Percentiles rank a stretch among this genome's conserved stretches.
Evolutionary conservation across 2,888 invertebrate genomes (phyloP).

Genomic region (Cephalotes varians): DNA sequence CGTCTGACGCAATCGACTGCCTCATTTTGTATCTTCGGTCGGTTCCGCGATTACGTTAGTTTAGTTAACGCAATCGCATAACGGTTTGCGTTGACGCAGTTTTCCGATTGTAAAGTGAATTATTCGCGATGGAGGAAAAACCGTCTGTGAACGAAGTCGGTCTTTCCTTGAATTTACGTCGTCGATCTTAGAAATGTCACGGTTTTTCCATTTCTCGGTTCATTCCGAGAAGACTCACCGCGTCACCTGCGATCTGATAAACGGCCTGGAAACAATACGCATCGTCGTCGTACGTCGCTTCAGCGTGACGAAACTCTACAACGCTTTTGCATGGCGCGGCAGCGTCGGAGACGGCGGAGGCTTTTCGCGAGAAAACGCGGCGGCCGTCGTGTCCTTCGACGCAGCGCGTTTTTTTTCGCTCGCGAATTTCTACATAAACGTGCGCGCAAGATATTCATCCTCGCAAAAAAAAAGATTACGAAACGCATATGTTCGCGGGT

Average conservation of each 20-base stretch:
- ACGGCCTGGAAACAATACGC: conserved; percentile 31
- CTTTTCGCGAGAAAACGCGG: neutral
- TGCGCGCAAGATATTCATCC: neutral
- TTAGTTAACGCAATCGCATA: neutral
- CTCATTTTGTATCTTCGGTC: neutral
- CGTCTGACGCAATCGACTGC: neutral
- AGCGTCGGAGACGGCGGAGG: neutral
- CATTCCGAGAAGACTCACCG: neutral
- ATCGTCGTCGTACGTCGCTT: neutral
- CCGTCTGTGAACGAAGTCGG: neutral
- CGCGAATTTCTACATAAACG: neutral
- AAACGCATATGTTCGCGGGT: neutral
- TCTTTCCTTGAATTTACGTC: conserved; percentile 51
- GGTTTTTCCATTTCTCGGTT: neutral
- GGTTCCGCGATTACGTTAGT: neutral
- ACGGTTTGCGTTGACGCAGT: neutral
- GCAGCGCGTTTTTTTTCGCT: neutral
- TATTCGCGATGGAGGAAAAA: neutral
- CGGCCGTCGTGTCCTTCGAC: neutral
- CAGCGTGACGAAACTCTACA: conserved; percentile 15
- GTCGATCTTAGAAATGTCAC: conserved; percentile 34
- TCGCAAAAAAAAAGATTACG: neutral
- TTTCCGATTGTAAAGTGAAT: neutral
- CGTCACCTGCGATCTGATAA: conserved; percentile 61
- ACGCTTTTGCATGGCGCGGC: neutral